Evolutionary conservation across 1,140 invertebrate genomes (phyloP), one percentile per base, ranked within the genome.

Genomic region (Ooceraea biroi): DNA sequence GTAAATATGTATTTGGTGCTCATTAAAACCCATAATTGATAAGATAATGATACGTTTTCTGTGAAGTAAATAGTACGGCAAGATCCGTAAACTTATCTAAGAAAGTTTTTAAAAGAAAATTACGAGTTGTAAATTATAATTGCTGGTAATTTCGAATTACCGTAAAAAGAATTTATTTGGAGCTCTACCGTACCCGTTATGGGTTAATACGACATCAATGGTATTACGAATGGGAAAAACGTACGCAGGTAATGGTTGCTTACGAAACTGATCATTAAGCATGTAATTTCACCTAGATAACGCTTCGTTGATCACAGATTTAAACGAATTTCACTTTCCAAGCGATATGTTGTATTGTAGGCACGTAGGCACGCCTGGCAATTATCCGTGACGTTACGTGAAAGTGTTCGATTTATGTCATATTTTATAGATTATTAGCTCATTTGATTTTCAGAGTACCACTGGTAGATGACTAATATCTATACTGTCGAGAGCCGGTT

Each of bases 201-300:
- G 17, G 8, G 44, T 61, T 76, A 65, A 46, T n/a, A 11, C 3
- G 19, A 61, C 50, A 22, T 25, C 27, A 30, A 65, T 12, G 11
- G 3, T 10, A 25, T 66, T 77, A 77, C 27, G 44, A 66, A 50
- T 65, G 57, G 63, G 22, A 73, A 52, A 44, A 27, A 17, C 10
- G 3, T 27, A 10, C 5, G n/a, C 41, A 14, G 11, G 36, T 77
- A 77, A 77, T 66, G 14, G 65, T 66, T 50, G 27, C 73, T 77
- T 77, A 77, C 44, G 27, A 77, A 60, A 77, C 12, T 66, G 44
- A 66, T 77, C 73, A 50, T 65, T 50, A 27, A 25, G 14, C 27
- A 14, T 77, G 27, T 77, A 66, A 77, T 77, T 77, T 77, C 60
- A 77, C 73, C 60, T 63, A 66, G 73, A 77, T 77, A 77, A 77